A percentile compares a stretch with the other conserved stretches of the same genome.
Evolutionary conservation across 2,888 invertebrate species (phyloP).

Genomic region (Leptopilina myrica): DNA sequence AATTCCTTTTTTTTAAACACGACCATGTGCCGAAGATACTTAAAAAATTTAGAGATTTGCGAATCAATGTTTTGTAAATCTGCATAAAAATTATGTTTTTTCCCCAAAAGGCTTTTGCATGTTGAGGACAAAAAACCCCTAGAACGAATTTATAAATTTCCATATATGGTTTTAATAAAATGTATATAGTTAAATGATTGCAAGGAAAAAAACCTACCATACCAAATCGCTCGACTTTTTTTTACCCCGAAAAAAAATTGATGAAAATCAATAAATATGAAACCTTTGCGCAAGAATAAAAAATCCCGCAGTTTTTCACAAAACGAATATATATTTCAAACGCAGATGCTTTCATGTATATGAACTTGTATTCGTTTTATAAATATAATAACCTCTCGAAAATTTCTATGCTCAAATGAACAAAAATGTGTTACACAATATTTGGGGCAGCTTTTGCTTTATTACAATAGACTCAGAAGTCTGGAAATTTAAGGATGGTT

Average conservation of each 20-base stretch:
- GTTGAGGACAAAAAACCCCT: too few relatives aligned
- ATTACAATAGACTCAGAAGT: constrained; percentile 68
- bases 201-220: not conserved
- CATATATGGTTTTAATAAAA: too few relatives aligned
- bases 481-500: constrained; percentile 63
- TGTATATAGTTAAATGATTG: too few relatives aligned
- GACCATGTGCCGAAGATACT: too few relatives aligned
- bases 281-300: not conserved
- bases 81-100: too few relatives aligned
- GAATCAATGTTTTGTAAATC: too few relatives aligned
- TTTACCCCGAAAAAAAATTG: not conserved
- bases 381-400: constrained; percentile 66
- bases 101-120: too few relatives aligned
- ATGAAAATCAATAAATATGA: not conserved
- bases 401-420: constrained; percentile 68
- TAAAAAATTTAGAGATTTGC: too few relatives aligned
- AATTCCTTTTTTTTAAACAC: too few relatives aligned
- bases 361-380: constrained; percentile 47
- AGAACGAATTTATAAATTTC: too few relatives aligned
- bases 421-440: constrained; percentile 71
- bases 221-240: not conserved
- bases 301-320: too few relatives aligned
- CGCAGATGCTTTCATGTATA: constrained; percentile 45
- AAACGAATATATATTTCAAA: not conserved
- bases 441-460: constrained; percentile 55